Evolutionary conservation across 2,113 vertebrate genomes (phyloP), one percentile per base, ranked within the genome.

Genomic region (Bos indicus): DNA sequence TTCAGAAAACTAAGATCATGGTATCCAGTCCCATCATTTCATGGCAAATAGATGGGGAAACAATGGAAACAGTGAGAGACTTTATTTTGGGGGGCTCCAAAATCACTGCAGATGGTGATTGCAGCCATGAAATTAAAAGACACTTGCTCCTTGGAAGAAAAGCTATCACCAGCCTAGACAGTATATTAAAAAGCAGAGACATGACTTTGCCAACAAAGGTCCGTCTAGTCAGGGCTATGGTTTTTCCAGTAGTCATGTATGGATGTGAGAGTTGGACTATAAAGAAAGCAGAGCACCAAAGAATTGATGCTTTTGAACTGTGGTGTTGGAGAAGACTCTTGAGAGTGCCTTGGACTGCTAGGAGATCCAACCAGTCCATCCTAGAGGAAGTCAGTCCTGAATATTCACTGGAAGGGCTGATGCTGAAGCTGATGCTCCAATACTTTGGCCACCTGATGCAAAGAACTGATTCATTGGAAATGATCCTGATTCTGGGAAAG

Each of bases 371-470:
- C 9, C n/a, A 71, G n/a, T 36, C 19, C 19, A 40, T 40, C 19
- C 19, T 12, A 40, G 10, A 74, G 67, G 67, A 74, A 40, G 23
- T 23, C n/a, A 40, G n/a, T 74, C 67, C 19, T 74, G n/a, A 74
- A 23, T 74, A 12, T 74, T 74, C 67, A 74, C n/a, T 74, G 67
- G n/a, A 74, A 74, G 67, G 19, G 21, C 36, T 74, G 36, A 74
- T 40, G 36, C 36, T 74, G 67, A 74, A 74, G 36, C 11, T 71
- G 67, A 71, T 1, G 19, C n/a, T 40, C 36, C 21, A 23, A 74
- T 74, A 40, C 5, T 40, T 13, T 40, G 19, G 19, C 36, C 36
- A 13, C 67, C 36, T 25, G 36, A 74, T 74, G n/a, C 0, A 0
- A 74, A 74, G 21, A 74, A 74, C 67, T 23, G 2, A 74, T 19